phyloP scores from a whole-genome alignment of 2,113 vertebrate genomes.

The Meriones unguiculatus region DNA sequence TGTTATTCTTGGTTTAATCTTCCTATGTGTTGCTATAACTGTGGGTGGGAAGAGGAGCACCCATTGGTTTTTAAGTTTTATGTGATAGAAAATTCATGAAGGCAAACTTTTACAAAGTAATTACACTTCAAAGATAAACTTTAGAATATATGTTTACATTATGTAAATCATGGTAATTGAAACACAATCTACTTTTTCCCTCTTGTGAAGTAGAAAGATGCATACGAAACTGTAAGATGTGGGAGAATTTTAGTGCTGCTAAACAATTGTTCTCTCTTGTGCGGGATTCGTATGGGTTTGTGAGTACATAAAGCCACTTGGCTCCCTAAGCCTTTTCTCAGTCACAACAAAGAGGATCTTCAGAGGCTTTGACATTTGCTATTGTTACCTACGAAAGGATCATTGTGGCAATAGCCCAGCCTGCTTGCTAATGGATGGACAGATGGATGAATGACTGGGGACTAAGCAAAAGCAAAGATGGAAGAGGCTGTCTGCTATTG shows the following conservation, averaged over 20 bases:
- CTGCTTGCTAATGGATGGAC: constrained; percentile 14
- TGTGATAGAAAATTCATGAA: background rate
- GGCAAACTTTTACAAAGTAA: constrained; percentile 39
- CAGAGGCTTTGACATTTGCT: background rate
- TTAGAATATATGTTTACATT: constrained; percentile 17
- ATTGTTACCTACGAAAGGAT: background rate
- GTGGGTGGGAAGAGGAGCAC: background rate
- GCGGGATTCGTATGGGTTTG: background rate
- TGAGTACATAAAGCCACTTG: background rate
- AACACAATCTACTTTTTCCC: background rate
- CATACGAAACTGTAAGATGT: background rate
- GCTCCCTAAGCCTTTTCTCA: background rate
- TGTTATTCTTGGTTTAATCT: constrained; percentile 33
- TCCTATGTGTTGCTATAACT: background rate
- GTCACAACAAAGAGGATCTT: background rate
- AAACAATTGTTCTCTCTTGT: background rate
- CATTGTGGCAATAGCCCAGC: background rate
- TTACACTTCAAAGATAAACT: background rate
- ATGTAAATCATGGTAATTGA: background rate
- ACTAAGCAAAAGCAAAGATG: background rate
- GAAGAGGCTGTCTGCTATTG: background rate
- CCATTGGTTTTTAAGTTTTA: background rate
- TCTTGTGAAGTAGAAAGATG: background rate
- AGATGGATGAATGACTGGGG: background rate
- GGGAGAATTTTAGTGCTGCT: background rate